A percentile compares a stretch with the other conserved stretches of the same genome.
Evolutionary conservation across 2,113 vertebrate genomes (phyloP).

Genomic region (Cyrtonyx montezumae): DNA sequence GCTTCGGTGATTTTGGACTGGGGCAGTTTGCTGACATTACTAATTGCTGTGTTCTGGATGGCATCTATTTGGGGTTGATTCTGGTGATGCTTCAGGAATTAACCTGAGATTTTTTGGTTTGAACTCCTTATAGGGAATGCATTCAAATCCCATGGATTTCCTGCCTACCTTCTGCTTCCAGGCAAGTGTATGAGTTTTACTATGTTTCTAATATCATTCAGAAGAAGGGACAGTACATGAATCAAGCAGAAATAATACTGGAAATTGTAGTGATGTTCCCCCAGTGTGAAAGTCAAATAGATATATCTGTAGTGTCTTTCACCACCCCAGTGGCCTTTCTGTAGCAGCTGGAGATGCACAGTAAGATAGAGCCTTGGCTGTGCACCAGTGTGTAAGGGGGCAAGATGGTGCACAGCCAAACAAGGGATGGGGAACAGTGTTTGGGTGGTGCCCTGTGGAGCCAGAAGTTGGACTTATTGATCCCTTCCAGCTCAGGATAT

Average conservation of each 20-base stretch:
- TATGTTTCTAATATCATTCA: not conserved
- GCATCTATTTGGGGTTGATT: not conserved
- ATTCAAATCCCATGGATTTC: not conserved
- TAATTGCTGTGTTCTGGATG: not conserved
- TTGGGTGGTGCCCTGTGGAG: no score
- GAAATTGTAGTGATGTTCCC: not conserved
- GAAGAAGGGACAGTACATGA: not conserved
- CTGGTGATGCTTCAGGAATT: not conserved
- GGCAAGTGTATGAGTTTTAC: not conserved
- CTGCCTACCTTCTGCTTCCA: not conserved
- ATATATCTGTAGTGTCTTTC: not conserved
- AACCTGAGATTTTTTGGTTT: accelerated
- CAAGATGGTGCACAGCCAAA: not conserved
- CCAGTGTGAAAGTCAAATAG: not conserved
- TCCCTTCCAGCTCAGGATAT: no score
- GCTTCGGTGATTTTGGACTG: not conserved
- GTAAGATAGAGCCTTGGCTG: no score
- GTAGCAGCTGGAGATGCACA: not conserved
- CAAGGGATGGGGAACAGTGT: not conserved
- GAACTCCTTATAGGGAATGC: not conserved
- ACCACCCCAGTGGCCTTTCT: not conserved
- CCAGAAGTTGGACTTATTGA: no score
- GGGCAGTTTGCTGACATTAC: not conserved
- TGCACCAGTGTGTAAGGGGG: not conserved
- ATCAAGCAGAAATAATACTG: not conserved